phyloP scores from a whole-genome alignment of 2,113 vertebrate genomes.

The Polypterus senegalus region DNA sequence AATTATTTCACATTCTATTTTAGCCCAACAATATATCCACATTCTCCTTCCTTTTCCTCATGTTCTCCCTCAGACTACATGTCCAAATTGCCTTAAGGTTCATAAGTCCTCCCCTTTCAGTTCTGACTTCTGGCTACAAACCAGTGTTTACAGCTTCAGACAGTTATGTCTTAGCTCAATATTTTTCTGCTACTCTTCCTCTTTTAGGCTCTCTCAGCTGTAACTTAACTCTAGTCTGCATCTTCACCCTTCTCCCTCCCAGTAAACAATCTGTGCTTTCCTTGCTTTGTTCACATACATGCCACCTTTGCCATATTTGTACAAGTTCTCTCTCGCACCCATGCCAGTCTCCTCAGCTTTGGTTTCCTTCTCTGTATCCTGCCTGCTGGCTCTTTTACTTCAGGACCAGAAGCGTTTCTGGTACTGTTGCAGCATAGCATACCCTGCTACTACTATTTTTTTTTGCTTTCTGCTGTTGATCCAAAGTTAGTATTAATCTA shows the following conservation, averaged over 20 bases:
- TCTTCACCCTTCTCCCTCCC: slow-evolving; percentile 18
- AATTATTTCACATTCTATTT: slow-evolving; percentile 10
- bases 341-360: not conserved
- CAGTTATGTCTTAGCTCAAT: slow-evolving; percentile 9
- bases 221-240: not conserved
- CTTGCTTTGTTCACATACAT: slow-evolving; percentile 16
- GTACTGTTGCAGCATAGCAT: too few relatives aligned
- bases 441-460: too few relatives aligned
- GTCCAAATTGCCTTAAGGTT: not conserved
- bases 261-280: slow-evolving; percentile 16
- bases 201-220: slow-evolving; percentile 4
- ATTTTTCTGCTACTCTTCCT: slow-evolving; percentile 1
- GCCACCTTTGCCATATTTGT: too few relatives aligned
- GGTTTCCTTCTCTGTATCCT: not conserved
- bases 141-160: slow-evolving; percentile 37
- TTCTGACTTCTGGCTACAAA: slow-evolving; percentile 36
- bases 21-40: slow-evolving; percentile 13
- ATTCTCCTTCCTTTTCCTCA: slow-evolving; percentile 34
- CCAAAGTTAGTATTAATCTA: too few relatives aligned
- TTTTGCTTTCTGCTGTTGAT: too few relatives aligned
- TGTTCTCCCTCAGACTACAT: slow-evolving; percentile 32
- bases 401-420: too few relatives aligned
- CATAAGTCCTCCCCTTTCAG: not conserved
- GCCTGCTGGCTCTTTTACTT: not conserved
- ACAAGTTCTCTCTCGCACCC: not conserved